phyloP scores from a whole-genome alignment of 2,113 vertebrate genomes.

The Malurus melanocephalus region DNA sequence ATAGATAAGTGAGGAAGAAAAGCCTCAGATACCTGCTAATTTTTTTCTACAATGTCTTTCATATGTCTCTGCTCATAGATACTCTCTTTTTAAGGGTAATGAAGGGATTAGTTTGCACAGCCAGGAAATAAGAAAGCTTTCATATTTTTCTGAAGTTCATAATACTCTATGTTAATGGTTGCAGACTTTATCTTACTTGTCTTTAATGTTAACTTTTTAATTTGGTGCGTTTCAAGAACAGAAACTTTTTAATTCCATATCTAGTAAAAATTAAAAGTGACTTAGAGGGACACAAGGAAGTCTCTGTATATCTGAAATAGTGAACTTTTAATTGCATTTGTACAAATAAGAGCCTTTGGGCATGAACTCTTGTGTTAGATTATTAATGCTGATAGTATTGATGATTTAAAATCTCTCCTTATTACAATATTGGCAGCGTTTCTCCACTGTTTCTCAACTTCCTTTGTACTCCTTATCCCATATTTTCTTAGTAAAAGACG shows the following conservation, averaged over 20 bases:
- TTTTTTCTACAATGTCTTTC: neutral
- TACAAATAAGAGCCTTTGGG: neutral
- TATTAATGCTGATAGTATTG: neutral
- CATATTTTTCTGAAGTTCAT: neutral
- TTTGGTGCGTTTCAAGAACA: neutral
- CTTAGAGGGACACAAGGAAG: neutral
- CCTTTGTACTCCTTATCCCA: neutral
- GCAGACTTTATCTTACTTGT: neutral
- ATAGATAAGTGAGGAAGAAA: neutral
- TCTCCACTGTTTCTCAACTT: neutral
- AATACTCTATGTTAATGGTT: neutral
- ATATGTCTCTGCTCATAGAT: neutral
- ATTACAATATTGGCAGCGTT: neutral
- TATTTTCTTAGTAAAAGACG: neutral
- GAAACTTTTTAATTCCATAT: neutral
- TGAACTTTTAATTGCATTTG: neutral
- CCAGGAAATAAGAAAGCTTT: neutral
- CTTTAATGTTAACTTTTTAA: neutral
- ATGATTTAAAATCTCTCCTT: neutral
- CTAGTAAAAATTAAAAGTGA: neutral
- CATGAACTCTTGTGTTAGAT: neutral
- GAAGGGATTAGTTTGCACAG: neutral
- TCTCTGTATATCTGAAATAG: neutral
- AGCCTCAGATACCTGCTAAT: accelerated
- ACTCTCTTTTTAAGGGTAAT: neutral